These are phyloP conservation scores for Trinectes maculatus DNA, from an alignment of 2,113 vertebrate genomes.

Conservation along the genomic window DNA sequence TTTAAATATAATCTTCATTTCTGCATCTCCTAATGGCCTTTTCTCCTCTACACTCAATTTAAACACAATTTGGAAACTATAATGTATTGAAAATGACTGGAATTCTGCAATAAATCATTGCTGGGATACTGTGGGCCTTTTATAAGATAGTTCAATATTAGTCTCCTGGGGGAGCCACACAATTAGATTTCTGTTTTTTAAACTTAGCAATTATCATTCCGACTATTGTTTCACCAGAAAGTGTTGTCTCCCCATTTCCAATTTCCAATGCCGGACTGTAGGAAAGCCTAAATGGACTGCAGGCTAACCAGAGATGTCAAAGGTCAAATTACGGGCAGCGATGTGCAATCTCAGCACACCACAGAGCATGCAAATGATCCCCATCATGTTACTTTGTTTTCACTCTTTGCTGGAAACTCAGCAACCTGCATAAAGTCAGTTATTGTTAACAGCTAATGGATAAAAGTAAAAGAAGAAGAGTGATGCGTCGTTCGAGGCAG, in stretches of 20 bases:
- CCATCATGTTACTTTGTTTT: conserved; percentile 51
- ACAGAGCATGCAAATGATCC: conserved; percentile 53
- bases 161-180: conserved; percentile 89
- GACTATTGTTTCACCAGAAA: conserved; percentile 95
- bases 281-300: conserved; percentile 85
- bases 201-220: conserved; percentile 98
- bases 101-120: conserved; percentile 99
- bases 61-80: conserved; percentile 99
- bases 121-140: conserved; percentile 95
- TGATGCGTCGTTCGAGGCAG: conserved; percentile 69
- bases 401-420: conserved; percentile 61
- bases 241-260: conserved; percentile 82
- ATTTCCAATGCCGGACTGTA: conserved; percentile 86
- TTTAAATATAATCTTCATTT: conserved; percentile 99
- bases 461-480: conserved; percentile 75
- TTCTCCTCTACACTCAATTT: conserved; percentile 99
- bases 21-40: conserved; percentile 99
- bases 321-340: conserved; percentile 88
- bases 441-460: conserved; percentile 78
- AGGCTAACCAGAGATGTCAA: conserved; percentile 86
- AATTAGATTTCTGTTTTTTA: conserved; percentile 99
- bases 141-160: conserved; percentile 97
- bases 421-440: conserved; percentile 60
- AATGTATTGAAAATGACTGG: conserved; percentile 99
- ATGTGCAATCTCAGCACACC: conserved; percentile 82